Evolutionary conservation across 2,888 invertebrate genomes (phyloP), one percentile per base, ranked within the genome.

Genomic region (Ophion costatus): DNA sequence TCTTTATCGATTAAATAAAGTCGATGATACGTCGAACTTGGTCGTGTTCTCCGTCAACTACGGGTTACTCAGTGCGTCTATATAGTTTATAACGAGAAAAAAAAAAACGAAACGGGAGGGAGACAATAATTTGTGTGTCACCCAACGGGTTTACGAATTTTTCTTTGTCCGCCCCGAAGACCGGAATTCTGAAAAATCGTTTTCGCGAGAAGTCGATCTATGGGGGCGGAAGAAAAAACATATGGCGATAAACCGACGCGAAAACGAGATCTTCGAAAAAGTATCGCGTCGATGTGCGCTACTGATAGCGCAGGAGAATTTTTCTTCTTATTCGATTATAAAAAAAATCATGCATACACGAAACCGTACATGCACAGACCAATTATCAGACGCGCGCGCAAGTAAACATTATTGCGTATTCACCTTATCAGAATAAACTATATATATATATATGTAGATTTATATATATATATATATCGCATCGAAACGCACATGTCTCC

Each of bases 281-380:
- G 59, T 69, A 76, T 86, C 84, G 81, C 81, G 83, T 83, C 80
- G 85, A 87, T 85, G 87, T 87, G 85, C 87, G 87, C 87, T 87
- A 83, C 84, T 82, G 85, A 87, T 88, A 87, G 87, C 87, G 85
- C 80, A 81, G 73, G 73, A 83, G 80, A 86, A 85, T 85, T 87
- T 86, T 63, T 77, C 74, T 76, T 79, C 82, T 76, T 64, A 66
- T 75, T 75, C 51, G 63, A 80, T 82, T 80, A 66, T 79, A 67
- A 82, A 82, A 83, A 59, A 67, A 63, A 67, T 81, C 51, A 61
- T 77, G 67, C 80, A 79, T 82, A 57, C 82, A 81, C 73, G 17
- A 45, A 17, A 51, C 51, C 51, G 61, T 81, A 77, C 59, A 78
- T 66, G 66, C 81, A 69, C 67, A 45, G 67, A 45, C 70, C n/a